Base-by-base conservation (phyloP, 2,797 vertebrate species). In the Microctenopoma stevenorrisi region DNA sequence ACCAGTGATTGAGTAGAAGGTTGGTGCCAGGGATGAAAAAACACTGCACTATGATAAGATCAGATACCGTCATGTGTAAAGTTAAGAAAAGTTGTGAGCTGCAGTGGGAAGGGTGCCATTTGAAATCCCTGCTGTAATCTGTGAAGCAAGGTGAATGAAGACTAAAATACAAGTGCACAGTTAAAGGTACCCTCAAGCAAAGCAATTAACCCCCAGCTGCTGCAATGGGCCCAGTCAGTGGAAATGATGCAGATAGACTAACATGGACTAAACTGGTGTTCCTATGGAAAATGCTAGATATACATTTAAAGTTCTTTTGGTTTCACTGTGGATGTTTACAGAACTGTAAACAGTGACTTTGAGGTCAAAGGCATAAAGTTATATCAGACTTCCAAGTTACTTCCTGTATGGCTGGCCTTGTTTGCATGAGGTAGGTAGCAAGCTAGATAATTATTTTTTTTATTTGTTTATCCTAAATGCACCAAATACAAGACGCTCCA, bases 1-100 rank as follows among this genome's bases (percentile, higher is more conserved):
- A 56, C 54, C 66, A 68, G 53, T 79, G 79, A 84, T 81, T 64
- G 63, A 78, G 75, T 64, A 63, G 53, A 68, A 63, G 59, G 68
- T 72, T 76, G 12, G 30, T 64, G 66, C 48, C 47, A 48, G 53
- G 46, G 62, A 68, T 55, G 46, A 62, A 59, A 78, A 68, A 50
- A 44, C 42, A 43, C 35, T 35, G 35, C 48, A 48, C 26, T 58
- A 49, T 47, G 63, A 60, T 49, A 58, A 82, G 65, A 47, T 73
- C 58, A 67, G 66, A 53, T 57, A 28, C 46, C 53, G 51, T 1
- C 1, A 11, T 22, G 50, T 26, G 38, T 33, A 62, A 73, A 52
- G 25, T 35, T 43, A 18, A 33, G 28, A 57, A 33, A 51, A 48
- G 58, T 49, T 61, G 68, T 51, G 52, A 69, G 65, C 51, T 47